Evolutionary conservation across 2,797 vertebrate genomes (phyloP).

Genomic region (Neostethus bicornis): DNA sequence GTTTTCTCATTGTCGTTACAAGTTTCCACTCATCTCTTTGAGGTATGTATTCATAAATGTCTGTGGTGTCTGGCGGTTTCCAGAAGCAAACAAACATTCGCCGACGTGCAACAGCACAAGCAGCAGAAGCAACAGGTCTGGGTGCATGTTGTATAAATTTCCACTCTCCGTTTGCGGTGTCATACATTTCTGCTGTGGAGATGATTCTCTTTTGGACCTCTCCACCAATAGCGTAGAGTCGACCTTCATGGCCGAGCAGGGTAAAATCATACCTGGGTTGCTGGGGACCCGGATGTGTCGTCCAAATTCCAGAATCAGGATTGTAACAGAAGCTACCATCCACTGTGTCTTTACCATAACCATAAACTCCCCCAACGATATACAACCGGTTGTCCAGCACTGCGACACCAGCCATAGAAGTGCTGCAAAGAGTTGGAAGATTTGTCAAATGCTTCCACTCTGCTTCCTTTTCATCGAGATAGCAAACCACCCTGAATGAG

Average conservation of each 20-base stretch:
- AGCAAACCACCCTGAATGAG: conserved; percentile 87
- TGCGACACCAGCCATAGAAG: conserved; percentile 90
- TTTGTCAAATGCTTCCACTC: conserved; percentile 89
- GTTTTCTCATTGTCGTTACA: conserved; percentile 83
- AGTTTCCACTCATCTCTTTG: conserved; percentile 82
- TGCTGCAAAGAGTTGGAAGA: conserved; percentile 89
- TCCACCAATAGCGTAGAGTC: conserved; percentile 89
- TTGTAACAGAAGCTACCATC: conserved; percentile 90
- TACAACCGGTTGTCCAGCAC: conserved; percentile 90
- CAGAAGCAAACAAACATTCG: conserved; percentile 94
- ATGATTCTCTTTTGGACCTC: conserved; percentile 83
- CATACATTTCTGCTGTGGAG: conserved; percentile 86
- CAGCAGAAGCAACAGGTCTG: conserved; percentile 82
- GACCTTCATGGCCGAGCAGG: conserved; percentile 83
- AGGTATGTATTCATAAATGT: conserved; percentile 87
- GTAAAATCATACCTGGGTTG: conserved; percentile 89
- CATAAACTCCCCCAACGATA: conserved; percentile 89
- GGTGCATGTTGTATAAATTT: conserved; percentile 84
- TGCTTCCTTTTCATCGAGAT: conserved; percentile 87
- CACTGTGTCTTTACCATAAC: conserved; percentile 88
- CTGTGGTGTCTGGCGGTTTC: conserved; percentile 89
- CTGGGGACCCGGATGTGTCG: conserved; percentile 84
- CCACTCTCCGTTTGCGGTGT: conserved; percentile 81
- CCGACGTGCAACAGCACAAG: conserved; percentile 85
- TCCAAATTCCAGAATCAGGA: conserved; percentile 83